phyloP scores from a whole-genome alignment of 2,888 invertebrate genomes.

The Ferrisia virgata region DNA sequence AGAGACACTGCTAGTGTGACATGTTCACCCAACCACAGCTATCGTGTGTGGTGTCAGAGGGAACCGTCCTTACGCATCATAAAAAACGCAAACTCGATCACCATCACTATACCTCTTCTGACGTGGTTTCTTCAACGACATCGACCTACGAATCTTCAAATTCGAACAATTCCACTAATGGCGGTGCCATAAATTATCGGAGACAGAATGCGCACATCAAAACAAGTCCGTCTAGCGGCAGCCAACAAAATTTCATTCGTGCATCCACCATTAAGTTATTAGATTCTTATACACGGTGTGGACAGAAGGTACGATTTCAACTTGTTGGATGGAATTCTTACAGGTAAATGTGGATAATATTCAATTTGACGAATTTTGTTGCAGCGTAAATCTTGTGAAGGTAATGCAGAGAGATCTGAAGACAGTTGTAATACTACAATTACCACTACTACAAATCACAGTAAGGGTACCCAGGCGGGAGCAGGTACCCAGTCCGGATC shows the following conservation, averaged over 20 bases:
- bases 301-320: conserved; percentile 59
- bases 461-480: conserved; percentile 65
- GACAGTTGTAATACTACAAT: conserved; percentile 53
- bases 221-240: conserved; percentile 47
- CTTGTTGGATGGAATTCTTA: not conserved
- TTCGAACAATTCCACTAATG: conserved; percentile 31
- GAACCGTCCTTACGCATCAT: conserved; percentile 53
- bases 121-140: conserved; percentile 47
- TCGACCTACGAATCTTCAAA: conserved; percentile 41
- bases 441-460: conserved; percentile 73
- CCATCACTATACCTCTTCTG: conserved; percentile 48
- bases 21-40: conserved; percentile 72
- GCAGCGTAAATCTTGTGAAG: conserved; percentile 64
- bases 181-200: conserved; percentile 46
- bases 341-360: not conserved
- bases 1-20: conserved; percentile 74
- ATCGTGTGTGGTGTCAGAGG: conserved; percentile 47
- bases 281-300: conserved; percentile 67
- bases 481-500: conserved; percentile 63
- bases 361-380: conserved; percentile 49
- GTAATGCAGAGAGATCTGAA: conserved; percentile 61
- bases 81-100: conserved; percentile 57
- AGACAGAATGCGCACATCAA: conserved; percentile 48
- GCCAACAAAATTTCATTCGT: conserved; percentile 61
- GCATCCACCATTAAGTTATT: conserved; percentile 66